A percentile compares a stretch with the other conserved stretches of the same genome.
phyloP scores from a whole-genome alignment of 2,888 invertebrate species.

The Pammene fasciana region DNA sequence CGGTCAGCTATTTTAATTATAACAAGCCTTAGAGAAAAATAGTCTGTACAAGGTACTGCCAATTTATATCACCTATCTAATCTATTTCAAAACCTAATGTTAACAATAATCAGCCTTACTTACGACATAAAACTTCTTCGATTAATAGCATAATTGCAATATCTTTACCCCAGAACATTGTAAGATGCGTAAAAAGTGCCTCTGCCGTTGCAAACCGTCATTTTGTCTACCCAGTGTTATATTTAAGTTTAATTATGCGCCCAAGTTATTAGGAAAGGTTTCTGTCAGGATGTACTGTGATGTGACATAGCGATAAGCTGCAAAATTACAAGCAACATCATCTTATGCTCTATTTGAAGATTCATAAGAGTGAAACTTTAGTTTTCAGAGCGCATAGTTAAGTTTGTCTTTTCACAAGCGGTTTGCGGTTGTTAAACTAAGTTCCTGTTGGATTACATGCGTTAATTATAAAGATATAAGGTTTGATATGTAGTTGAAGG shows the following conservation, averaged over 20 bases:
- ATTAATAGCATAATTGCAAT: neutral
- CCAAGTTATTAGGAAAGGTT: constrained; percentile 41
- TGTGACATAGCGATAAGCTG: constrained; percentile 9
- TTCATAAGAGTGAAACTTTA: constrained; percentile 8
- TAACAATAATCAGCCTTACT: neutral
- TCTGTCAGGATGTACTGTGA: constrained; percentile 31
- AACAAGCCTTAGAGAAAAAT: no score
- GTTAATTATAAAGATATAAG: neutral
- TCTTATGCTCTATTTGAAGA: neutral
- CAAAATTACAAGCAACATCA: neutral
- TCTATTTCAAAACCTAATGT: no score
- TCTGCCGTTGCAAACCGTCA: constrained; percentile 13
- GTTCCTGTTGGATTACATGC: constrained; percentile 2
- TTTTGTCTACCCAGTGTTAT: constrained; percentile 33
- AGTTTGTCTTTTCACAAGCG: neutral
- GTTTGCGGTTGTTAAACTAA: neutral
- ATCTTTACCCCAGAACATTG: neutral
- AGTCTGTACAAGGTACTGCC: no score
- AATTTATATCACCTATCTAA: neutral
- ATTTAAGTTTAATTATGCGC: constrained; percentile 39
- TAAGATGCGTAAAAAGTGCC: neutral
- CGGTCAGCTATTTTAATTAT: no score
- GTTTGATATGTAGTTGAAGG: constrained; percentile 15
- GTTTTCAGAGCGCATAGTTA: neutral
- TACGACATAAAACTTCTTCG: neutral